phyloP scores from a whole-genome alignment of 2,888 invertebrate species.

The Mythimna vitellina region DNA sequence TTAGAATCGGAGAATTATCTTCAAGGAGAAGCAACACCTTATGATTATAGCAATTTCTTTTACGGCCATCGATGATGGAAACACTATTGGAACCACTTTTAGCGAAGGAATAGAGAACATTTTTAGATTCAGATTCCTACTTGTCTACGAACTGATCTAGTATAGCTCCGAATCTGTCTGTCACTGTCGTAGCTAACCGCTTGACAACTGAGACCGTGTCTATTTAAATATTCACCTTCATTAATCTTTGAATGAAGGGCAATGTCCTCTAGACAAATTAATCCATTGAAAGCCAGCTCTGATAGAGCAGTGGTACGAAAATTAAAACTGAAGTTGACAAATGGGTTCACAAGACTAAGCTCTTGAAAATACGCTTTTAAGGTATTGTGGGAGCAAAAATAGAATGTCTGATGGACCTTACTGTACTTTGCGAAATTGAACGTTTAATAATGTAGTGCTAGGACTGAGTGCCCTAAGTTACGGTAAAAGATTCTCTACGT shows the following conservation, averaged over 20 bases:
- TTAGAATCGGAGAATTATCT: background rate
- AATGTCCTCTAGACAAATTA: slow-evolving; percentile 55
- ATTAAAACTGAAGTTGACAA: slow-evolving; percentile 58
- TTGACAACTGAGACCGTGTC: slow-evolving; percentile 35
- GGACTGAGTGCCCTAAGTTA: background rate
- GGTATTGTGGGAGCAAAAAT: slow-evolving; percentile 31
- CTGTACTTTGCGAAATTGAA: slow-evolving; percentile 26
- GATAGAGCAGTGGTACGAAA: slow-evolving; percentile 49
- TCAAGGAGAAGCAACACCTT: background rate
- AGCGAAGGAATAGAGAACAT: background rate
- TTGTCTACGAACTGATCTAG: slow-evolving; percentile 4
- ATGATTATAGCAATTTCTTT: background rate
- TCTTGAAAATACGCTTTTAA: slow-evolving; percentile 32
- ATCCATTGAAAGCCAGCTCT: slow-evolving; percentile 50
- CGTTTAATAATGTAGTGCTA: slow-evolving; percentile 16
- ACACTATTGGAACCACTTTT: background rate
- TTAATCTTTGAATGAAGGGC: slow-evolving; percentile 57
- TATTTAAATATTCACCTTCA: slow-evolving; percentile 58
- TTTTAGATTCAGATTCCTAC: slow-evolving; percentile 5
- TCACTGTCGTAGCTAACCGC: slow-evolving; percentile 25
- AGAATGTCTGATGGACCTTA: slow-evolving; percentile 25
- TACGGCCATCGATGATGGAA: background rate
- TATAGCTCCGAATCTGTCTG: slow-evolving; percentile 17
- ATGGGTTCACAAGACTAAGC: slow-evolving; percentile 42
- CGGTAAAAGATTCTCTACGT: background rate